These are phyloP conservation scores for Empis livida DNA, from an alignment of 2,888 invertebrate species.

Conservation along the genomic window DNA sequence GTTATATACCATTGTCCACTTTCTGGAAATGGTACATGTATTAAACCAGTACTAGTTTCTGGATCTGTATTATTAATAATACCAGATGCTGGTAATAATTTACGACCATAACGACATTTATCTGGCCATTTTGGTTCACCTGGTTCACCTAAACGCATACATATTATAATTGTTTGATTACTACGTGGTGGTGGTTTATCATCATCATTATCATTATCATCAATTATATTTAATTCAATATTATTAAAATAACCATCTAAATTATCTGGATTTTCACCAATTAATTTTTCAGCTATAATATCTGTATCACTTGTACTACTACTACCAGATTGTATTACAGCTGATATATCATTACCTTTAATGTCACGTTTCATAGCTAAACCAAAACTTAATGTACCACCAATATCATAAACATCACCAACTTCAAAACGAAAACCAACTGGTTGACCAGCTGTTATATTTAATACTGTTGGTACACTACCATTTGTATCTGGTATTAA, in stretches of 20 bases:
- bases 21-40: constrained; percentile 70
- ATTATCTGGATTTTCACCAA: constrained; percentile 7
- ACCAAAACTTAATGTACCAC: constrained; percentile 63
- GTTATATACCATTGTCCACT: constrained; percentile 72
- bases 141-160: constrained; percentile 44
- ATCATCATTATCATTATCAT: constrained; percentile 8
- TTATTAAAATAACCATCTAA: constrained; percentile 18
- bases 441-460: constrained; percentile 50
- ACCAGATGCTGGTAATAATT: constrained; percentile 42
- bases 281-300: constrained; percentile 28
- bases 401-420: constrained; percentile 59
- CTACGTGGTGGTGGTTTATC: constrained; percentile 16
- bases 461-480: constrained; percentile 50
- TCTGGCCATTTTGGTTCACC: constrained; percentile 50
- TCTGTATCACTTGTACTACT: constrained; percentile 14
- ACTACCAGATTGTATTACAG: constrained; percentile 17
- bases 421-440: constrained; percentile 57
- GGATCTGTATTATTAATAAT: constrained; percentile 51
- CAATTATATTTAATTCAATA: constrained; percentile 10
- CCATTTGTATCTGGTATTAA: constrained; percentile 49
- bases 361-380: constrained; percentile 50
- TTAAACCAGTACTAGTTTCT: constrained; percentile 45
- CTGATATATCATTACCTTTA: constrained; percentile 14
- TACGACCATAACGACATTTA: constrained; percentile 44
- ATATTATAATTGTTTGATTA: constrained; percentile 44